These are phyloP conservation scores for Osmerus eperlanus DNA, from an alignment of 2,113 vertebrate genomes.

Conservation along the genomic window DNA sequence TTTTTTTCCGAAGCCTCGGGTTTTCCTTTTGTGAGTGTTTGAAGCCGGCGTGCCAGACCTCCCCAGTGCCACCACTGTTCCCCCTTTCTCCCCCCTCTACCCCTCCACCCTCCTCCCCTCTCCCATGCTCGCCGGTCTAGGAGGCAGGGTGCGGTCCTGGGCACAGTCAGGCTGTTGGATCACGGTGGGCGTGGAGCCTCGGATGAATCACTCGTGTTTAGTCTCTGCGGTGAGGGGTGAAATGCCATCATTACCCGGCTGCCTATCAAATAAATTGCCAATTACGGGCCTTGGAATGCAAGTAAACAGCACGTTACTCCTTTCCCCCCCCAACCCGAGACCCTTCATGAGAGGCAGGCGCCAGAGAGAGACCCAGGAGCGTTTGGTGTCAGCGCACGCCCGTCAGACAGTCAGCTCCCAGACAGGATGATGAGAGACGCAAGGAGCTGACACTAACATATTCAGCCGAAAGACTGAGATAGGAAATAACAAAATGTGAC, in stretches of 20 bases:
- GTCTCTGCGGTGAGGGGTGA: slow-evolving; percentile 89
- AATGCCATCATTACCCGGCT: slow-evolving; percentile 99
- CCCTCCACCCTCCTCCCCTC: slow-evolving; percentile 26
- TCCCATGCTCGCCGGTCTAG: slow-evolving; percentile 50
- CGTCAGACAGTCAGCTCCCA: slow-evolving; percentile 64
- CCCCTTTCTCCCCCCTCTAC: slow-evolving; percentile 45
- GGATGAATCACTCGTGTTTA: slow-evolving; percentile 89
- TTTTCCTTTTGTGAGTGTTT: slow-evolving; percentile 72
- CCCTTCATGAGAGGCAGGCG: slow-evolving; percentile 82
- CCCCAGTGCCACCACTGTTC: slow-evolving; percentile 63
- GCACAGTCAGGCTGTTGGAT: slow-evolving; percentile 85
- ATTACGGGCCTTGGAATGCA: slow-evolving; percentile 93
- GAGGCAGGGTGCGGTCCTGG: slow-evolving; percentile 79
- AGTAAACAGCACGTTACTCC: slow-evolving; percentile 93
- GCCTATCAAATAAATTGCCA: slow-evolving; percentile 99
- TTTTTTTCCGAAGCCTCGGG: slow-evolving; percentile 80
- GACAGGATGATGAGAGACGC: slow-evolving; percentile 78
- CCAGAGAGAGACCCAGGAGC: slow-evolving; percentile 73
- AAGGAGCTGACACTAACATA: slow-evolving; percentile 78
- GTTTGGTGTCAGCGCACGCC: slow-evolving; percentile 76
- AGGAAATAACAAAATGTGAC: slow-evolving; percentile 48
- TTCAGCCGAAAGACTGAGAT: slow-evolving; percentile 57
- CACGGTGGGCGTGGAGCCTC: slow-evolving; percentile 74
- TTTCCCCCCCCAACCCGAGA: slow-evolving; percentile 54
- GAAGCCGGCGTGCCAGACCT: slow-evolving; percentile 70